These are phyloP conservation scores for Xestia rhomboidea DNA, from an alignment of 2,888 invertebrate genomes.

Conservation along the genomic window DNA sequence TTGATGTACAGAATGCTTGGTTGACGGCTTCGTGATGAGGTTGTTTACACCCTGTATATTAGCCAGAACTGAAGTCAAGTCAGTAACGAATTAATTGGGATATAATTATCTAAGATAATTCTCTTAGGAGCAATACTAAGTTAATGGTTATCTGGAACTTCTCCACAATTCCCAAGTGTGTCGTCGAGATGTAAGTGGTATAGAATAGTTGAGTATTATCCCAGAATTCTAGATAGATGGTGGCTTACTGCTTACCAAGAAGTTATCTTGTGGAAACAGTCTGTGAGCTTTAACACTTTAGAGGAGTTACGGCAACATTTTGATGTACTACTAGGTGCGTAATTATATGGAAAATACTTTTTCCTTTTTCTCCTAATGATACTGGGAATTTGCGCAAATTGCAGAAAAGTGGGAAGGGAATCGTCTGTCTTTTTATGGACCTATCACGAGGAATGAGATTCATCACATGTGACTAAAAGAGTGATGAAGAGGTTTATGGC, in stretches of 20 bases:
- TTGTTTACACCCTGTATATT: too few species aligned
- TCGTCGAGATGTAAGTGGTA: constrained; percentile 5
- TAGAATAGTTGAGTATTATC: constrained; percentile 18
- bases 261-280: constrained; percentile 17
- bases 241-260: not conserved
- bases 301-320: not conserved
- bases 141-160: constrained; percentile 18
- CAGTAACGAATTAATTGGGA: constrained; percentile 9
- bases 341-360: too few species aligned
- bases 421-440: not conserved
- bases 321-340: not conserved
- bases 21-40: too few species aligned
- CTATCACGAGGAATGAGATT: not conserved
- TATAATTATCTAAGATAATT: constrained; percentile 9
- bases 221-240: not conserved
- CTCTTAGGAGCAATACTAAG: constrained; percentile 22
- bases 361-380: too few species aligned
- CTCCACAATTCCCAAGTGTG: constrained; percentile 12
- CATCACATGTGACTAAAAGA: not conserved
- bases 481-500: not conserved
- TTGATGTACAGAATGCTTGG: too few species aligned
- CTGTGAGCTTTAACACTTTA: not conserved
- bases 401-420: not conserved
- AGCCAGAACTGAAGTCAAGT: not conserved
- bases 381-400: too few species aligned